phyloP scores from a whole-genome alignment of 2,797 vertebrate genomes.

The Avahi laniger region DNA sequence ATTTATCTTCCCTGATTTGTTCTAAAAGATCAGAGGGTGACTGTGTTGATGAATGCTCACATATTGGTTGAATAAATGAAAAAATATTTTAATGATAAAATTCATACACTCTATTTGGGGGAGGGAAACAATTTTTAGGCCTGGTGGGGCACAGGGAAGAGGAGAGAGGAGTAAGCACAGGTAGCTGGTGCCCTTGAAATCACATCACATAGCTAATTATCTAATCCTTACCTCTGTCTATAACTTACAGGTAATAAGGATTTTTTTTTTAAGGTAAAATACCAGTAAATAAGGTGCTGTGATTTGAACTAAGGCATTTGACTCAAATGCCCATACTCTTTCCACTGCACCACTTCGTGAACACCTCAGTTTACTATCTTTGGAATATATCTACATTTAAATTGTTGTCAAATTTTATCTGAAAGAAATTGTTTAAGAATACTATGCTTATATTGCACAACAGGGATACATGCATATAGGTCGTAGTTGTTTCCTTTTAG shows the following conservation, averaged over 20 bases:
- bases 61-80: not conserved
- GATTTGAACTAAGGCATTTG: not conserved
- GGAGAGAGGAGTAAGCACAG: not conserved
- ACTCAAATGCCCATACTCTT: not conserved
- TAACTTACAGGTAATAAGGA: not conserved
- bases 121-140: not conserved
- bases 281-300: not conserved
- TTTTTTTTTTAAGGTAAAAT: not conserved
- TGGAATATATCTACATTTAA: slow-evolving; percentile 10
- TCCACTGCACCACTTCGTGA: not conserved
- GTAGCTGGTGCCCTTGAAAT: not conserved
- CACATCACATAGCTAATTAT: not conserved
- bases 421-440: slow-evolving; percentile 37
- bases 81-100: slow-evolving; percentile 41
- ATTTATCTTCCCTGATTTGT: slow-evolving; percentile 39
- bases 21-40: not conserved
- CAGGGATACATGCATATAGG: not conserved
- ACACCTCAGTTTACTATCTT: slow-evolving; percentile 9
- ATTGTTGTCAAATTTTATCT: slow-evolving; percentile 29
- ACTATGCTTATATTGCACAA: not conserved
- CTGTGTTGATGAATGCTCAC: slow-evolving; percentile 1
- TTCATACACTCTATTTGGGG: not conserved
- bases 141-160: not conserved
- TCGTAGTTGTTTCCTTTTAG: not conserved
- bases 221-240: not conserved